Conservation (phyloP, 2,797 vertebrate species). For the Sebastiscus albofasciatus region DNA sequence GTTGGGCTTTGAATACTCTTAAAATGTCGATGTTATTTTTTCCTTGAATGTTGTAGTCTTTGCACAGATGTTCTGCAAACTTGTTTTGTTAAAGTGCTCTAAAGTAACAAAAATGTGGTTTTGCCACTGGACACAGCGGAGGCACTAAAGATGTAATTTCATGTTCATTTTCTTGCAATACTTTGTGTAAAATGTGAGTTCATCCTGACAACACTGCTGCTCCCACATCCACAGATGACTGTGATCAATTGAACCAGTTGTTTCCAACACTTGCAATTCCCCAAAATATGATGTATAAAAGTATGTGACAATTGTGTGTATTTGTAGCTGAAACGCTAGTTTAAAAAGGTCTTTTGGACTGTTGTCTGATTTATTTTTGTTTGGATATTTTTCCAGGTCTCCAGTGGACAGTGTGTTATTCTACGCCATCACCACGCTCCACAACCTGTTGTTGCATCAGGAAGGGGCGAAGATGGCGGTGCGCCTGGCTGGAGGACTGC, state of each 20-base stretch:
- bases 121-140: not conserved
- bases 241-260: not conserved
- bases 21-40: not conserved
- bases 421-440: constrained; percentile 98
- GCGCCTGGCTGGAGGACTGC: constrained; percentile 95
- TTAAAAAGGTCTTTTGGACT: not conserved
- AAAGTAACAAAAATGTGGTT: not conserved
- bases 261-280: not conserved
- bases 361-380: not conserved
- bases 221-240: not conserved
- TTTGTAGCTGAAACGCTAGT: not conserved
- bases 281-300: too few species aligned
- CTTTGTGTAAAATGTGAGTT: not conserved
- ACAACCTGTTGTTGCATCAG: constrained; percentile 97
- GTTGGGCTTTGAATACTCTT: not conserved
- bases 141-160: not conserved
- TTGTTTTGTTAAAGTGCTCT: accelerated
- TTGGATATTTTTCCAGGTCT: constrained; percentile 79
- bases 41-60: not conserved
- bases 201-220: not conserved
- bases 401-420: constrained; percentile 98
- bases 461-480: constrained; percentile 99
- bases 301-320: not conserved
- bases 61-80: not conserved
- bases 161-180: not conserved